Evolutionary conservation across 2,888 invertebrate genomes (phyloP).

Genomic region (Phyllotreta cruciferae): DNA sequence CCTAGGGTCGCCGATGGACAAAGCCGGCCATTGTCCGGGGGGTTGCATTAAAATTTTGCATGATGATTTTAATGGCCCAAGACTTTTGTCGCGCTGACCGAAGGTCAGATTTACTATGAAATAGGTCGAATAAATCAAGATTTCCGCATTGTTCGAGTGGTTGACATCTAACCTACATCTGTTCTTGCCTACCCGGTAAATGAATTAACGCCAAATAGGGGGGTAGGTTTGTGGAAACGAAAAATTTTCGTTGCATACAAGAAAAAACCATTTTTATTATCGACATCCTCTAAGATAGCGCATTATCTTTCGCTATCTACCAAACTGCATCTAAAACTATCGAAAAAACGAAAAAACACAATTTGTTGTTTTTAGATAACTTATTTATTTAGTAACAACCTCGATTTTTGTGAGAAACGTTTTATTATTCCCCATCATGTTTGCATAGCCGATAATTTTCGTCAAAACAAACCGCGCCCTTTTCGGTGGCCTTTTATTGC

Average conservation of each 20-base stretch:
- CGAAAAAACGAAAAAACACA: slow-evolving; percentile 51
- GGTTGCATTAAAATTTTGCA: slow-evolving; percentile 55
- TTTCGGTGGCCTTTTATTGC: too few species aligned
- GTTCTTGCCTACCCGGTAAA: slow-evolving; percentile 53
- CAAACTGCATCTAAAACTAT: slow-evolving; percentile 51
- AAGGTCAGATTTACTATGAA: slow-evolving; percentile 53
- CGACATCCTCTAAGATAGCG: slow-evolving; percentile 51
- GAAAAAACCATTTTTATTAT: slow-evolving; percentile 34
- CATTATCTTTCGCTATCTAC: slow-evolving; percentile 55
- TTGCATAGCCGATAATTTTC: too few species aligned
- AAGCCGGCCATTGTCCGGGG: slow-evolving; percentile 51
- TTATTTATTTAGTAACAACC: slow-evolving; percentile 52
- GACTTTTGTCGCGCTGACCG: slow-evolving; percentile 47
- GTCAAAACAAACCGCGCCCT: too few species aligned
- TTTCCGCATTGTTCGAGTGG: slow-evolving; percentile 56
- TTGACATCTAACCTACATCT: slow-evolving; percentile 62
- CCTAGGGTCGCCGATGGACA: slow-evolving; percentile 52
- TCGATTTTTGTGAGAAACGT: slow-evolving; percentile 44
- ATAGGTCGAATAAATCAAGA: slow-evolving; percentile 59
- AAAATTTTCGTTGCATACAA: too few species aligned
- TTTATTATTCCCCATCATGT: too few species aligned
- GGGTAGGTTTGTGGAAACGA: neutral
- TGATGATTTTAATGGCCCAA: slow-evolving; percentile 52
- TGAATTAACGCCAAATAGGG: slow-evolving; percentile 42
- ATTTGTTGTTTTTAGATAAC: slow-evolving; percentile 57